phyloP scores from a whole-genome alignment of 2,113 vertebrate species.

The Myrmophylax atrothorax region DNA sequence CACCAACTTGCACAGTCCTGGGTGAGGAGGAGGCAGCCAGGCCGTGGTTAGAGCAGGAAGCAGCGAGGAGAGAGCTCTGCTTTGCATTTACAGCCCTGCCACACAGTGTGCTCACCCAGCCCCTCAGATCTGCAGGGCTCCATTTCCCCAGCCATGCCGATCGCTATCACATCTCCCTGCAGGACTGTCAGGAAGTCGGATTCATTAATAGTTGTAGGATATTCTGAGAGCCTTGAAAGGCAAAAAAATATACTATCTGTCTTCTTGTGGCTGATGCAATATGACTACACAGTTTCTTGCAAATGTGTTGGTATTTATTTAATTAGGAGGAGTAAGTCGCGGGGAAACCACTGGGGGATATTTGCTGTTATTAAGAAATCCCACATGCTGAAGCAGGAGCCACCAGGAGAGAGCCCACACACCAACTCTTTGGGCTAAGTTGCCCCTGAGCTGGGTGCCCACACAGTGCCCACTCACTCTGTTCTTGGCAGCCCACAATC shows the following conservation, averaged over 20 bases:
- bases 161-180: neutral
- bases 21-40: neutral
- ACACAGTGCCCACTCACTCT: accelerated
- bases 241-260: neutral
- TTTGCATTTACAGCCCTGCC: conserved; percentile 1
- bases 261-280: neutral
- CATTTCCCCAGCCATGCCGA: neutral
- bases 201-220: conserved; percentile 5
- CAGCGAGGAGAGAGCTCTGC: neutral
- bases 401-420: neutral
- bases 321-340: neutral
- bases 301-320: conserved; percentile 46
- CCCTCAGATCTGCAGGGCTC: neutral
- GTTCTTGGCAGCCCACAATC: neutral
- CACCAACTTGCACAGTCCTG: neutral
- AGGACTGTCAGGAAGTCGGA: neutral
- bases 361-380: neutral
- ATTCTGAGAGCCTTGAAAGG: neutral
- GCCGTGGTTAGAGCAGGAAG: neutral
- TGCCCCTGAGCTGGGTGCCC: neutral
- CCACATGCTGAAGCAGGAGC: conserved; percentile 4
- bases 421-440: accelerated
- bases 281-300: neutral
- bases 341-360: conserved; percentile 2
- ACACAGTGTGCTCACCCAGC: neutral